Base-by-base conservation (phyloP, 2,888 invertebrate genomes). In the Himalopsyche anomala region DNA sequence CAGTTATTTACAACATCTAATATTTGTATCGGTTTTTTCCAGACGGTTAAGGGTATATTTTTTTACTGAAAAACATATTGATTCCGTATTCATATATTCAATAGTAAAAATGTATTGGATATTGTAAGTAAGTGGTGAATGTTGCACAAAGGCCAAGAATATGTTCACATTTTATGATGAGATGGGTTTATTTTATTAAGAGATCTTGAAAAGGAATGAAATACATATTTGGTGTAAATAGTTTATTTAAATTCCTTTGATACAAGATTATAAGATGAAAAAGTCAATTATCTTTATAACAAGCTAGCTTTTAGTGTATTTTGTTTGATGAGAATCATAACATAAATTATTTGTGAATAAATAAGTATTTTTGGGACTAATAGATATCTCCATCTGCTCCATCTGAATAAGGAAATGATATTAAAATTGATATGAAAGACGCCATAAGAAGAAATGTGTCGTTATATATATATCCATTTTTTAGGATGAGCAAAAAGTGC, bases 81-180 rank as follows among this genome's bases (percentile, higher is more conserved):
- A 62, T 62, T 62, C 28, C 62, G 11, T 62, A 62, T 62, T 62
- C 62, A 62, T 62, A 62, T 62, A 62, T 62, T 62, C 62, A 62
- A 62, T 28, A 11, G 11, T 62, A 62, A 62, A 62, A 62, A 62
- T 62, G 62, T 62, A 62, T 62, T 62, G 15, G 62, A 62, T 62
- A 62, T 62, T 62, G 62, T 62, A 62, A 62, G 19, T 62, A 62
- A 62, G 62, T 28, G 62, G 62, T 62, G 62, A 19, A 62, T 19
- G 19, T 62, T 62, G 19, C 28, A 62, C 62, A 62, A 62, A 19
- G 62, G 19, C n/a, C 28, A 62, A 0, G 11, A 62, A 62, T 62
- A 62, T 19, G 62, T 62, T 62, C 28, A 11, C 62, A 62, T 12
- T 62, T 62, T 62, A 9, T 62, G 62, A 62, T 62, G 62, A 62